Conservation (phyloP, 92 coral and sea anemone genomes). For the Meandrina meandrites region DNA sequence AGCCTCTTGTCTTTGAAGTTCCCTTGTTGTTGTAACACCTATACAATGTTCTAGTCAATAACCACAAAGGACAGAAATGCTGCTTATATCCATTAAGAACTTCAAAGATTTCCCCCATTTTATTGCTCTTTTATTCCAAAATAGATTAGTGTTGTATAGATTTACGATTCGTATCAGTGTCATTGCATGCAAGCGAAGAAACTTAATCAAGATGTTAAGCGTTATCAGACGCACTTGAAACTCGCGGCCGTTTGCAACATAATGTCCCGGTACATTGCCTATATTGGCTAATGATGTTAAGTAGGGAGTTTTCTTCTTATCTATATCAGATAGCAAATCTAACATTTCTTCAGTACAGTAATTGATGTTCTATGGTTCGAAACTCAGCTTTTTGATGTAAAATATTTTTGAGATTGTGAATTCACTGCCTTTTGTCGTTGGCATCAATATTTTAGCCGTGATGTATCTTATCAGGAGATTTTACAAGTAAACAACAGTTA, state of each 20-base stretch:
- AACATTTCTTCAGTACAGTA: not conserved
- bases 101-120: not conserved
- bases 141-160: not conserved
- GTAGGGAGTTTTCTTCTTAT: no score
- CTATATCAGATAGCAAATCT: not conserved
- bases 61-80: not conserved
- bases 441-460: not conserved
- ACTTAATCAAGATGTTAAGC: no score
- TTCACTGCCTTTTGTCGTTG: not conserved
- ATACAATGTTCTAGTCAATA: not conserved
- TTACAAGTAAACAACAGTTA: not conserved
- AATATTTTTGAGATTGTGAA: not conserved
- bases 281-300: no score
- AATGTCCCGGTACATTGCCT: no score
- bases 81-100: not conserved
- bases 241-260: no score
- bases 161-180: not conserved
- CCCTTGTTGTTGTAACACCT: not conserved
- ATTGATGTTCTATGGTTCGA: not conserved
- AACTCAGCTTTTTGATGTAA: not conserved
- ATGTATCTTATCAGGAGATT: not conserved
- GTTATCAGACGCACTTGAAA: no score
- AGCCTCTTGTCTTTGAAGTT: not conserved
- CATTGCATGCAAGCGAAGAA: not conserved
- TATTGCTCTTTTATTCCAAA: not conserved